phyloP scores from a whole-genome alignment of 2,797 vertebrate genomes.

The Toxotes lorentzi region DNA sequence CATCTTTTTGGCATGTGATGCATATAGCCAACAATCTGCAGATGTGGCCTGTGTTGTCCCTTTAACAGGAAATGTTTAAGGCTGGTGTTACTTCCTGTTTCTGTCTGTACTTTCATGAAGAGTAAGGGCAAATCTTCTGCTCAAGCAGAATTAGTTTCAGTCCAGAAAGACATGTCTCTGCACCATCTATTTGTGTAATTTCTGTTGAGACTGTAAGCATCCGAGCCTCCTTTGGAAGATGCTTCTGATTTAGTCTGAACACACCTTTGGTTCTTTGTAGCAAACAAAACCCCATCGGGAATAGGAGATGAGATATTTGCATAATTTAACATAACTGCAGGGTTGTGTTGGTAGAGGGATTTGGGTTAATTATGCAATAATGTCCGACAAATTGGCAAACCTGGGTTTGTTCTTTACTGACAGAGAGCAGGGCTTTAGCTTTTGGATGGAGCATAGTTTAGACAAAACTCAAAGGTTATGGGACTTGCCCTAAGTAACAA shows the following conservation, averaged over 20 bases:
- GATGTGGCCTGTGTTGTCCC: neutral
- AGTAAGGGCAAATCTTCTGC: neutral
- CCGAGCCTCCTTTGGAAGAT: slow-evolving; percentile 20
- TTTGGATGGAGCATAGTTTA: slow-evolving; percentile 1
- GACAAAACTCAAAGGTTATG: neutral
- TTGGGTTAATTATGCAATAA: slow-evolving; percentile 25
- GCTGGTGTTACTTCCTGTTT: slow-evolving; percentile 4
- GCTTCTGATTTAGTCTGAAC: slow-evolving; percentile 20
- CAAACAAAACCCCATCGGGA: slow-evolving; percentile 6
- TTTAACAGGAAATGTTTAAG: slow-evolving; percentile 10
- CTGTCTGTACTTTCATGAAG: slow-evolving; percentile 13
- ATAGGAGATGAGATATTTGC: slow-evolving; percentile 26
- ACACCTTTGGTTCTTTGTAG: slow-evolving; percentile 18
- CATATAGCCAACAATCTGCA: slow-evolving; percentile 20
- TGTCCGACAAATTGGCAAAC: slow-evolving; percentile 2
- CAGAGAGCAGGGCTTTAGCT: neutral
- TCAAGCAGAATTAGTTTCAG: slow-evolving; percentile 3
- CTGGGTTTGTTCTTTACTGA: neutral
- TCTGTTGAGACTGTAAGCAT: slow-evolving; percentile 6
- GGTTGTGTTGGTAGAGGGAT: slow-evolving; percentile 9
- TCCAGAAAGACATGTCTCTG: neutral
- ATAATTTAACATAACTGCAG: slow-evolving; percentile 10
- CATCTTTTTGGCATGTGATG: slow-evolving; percentile 35
- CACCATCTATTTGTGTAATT: neutral
- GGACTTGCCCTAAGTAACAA: neutral